These are phyloP conservation scores for Premnoplex brunnescens DNA, from an alignment of 2,797 vertebrate genomes.

Conservation along the genomic window DNA sequence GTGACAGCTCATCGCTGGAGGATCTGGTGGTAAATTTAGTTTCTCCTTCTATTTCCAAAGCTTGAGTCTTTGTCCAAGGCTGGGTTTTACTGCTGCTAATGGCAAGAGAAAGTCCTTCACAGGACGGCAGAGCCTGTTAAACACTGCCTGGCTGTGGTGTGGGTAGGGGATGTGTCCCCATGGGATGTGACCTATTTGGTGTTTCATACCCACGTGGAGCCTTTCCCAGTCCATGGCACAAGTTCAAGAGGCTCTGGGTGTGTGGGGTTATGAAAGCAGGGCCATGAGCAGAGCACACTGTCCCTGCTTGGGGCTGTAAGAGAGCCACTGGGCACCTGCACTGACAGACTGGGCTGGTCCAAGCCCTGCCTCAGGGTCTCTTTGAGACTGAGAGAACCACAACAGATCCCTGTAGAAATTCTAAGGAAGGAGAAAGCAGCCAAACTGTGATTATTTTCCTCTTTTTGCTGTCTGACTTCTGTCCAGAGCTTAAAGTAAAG, in stretches of 20 bases:
- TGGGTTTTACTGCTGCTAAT: neutral
- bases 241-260: neutral
- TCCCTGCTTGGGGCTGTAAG: neutral
- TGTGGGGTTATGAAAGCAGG: neutral
- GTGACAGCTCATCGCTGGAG: constrained; percentile 79
- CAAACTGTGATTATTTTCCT: neutral
- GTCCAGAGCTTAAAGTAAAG: neutral
- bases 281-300: neutral
- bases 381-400: rapidly evolving
- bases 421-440: neutral
- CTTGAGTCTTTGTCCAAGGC: neutral
- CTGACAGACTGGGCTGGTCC: rapidly evolving
- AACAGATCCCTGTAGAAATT: neutral
- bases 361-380: neutral
- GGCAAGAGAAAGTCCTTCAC: neutral
- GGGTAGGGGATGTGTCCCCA: neutral
- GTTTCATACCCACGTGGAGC: neutral
- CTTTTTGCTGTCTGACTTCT: neutral
- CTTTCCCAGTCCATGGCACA: neutral
- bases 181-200: neutral
- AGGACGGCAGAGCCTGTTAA: neutral
- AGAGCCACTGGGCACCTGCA: neutral
- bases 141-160: neutral
- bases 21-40: constrained; percentile 82
- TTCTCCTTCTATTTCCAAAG: neutral